A percentile compares a stretch with the other conserved stretches of the same genome.
phyloP scores from a whole-genome alignment of 2,113 vertebrate genomes.

The Morphnarchus princeps region DNA sequence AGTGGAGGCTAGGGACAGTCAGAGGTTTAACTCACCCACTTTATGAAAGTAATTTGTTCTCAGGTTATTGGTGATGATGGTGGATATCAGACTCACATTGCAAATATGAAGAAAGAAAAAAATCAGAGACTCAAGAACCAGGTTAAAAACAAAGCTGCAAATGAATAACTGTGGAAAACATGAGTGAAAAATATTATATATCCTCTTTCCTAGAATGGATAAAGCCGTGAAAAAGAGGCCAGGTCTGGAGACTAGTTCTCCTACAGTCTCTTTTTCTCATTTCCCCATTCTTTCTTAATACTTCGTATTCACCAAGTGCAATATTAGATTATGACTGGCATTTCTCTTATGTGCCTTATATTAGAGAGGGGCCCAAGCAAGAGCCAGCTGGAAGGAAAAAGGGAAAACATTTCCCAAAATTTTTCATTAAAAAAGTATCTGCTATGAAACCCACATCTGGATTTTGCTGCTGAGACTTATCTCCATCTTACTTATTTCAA shows the following conservation, averaged over 20 bases:
- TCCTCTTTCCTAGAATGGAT: neutral
- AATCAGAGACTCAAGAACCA: neutral
- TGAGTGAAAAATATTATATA: conserved; percentile 3
- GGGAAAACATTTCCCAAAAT: conserved; percentile 24
- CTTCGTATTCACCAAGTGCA: conserved; percentile 15
- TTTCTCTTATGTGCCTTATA: conserved; percentile 51
- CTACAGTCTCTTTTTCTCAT: conserved; percentile 38
- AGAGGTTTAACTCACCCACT: conserved; percentile 15
- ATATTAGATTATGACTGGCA: conserved; percentile 58
- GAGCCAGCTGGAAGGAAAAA: conserved; percentile 51
- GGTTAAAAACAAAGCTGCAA: conserved; percentile 10
- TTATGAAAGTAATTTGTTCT: conserved; percentile 58
- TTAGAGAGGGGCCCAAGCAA: neutral
- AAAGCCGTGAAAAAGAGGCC: neutral
- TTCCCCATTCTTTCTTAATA: conserved; percentile 39
- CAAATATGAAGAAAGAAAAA: conserved; percentile 25
- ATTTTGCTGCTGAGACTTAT: conserved; percentile 29
- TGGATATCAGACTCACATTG: neutral
- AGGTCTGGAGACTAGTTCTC: neutral
- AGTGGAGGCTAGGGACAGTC: conserved; percentile 27
- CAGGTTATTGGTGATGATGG: conserved; percentile 27
- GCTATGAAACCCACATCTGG: conserved; percentile 51
- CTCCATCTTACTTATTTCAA: neutral
- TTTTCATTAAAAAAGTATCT: conserved; percentile 52
- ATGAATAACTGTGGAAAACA: conserved; percentile 2